A percentile compares a stretch with the other conserved stretches of the same genome.
phyloP scores from a whole-genome alignment of 1,140 invertebrate species.

The Drosophila subpulchrella region DNA sequence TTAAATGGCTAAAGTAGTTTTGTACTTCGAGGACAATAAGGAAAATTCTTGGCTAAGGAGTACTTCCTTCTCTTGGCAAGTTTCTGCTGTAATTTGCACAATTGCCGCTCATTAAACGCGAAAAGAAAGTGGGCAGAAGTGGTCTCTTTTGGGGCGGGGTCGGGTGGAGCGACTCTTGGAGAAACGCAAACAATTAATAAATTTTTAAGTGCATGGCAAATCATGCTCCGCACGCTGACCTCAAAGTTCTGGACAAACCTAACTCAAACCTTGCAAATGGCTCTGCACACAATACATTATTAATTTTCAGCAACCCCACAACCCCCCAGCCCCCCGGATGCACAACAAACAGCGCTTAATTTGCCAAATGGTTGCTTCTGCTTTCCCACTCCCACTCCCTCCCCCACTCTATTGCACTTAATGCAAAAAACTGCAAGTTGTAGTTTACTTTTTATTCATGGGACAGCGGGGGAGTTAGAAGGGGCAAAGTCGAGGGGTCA shows the following conservation, averaged over 20 bases:
- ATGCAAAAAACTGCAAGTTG: slow-evolving; percentile 50
- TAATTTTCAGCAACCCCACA: slow-evolving; percentile 51
- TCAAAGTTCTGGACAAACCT: slow-evolving; percentile 46
- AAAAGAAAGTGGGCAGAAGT: slow-evolving; percentile 5
- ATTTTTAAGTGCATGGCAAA: slow-evolving; percentile 77
- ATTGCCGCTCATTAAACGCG: slow-evolving; percentile 54
- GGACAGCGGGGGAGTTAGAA: slow-evolving; percentile 6
- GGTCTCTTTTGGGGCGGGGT: neutral
- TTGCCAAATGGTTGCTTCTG: slow-evolving; percentile 71
- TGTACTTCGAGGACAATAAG: neutral
- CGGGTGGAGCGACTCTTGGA: neutral
- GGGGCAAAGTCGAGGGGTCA: slow-evolving; percentile 18
- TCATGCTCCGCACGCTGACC: slow-evolving; percentile 61
- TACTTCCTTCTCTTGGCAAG: neutral
- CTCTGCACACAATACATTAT: slow-evolving; percentile 79
- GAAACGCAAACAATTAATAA: slow-evolving; percentile 79
- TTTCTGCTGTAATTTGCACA: slow-evolving; percentile 50
- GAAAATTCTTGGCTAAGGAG: neutral
- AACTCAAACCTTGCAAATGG: slow-evolving; percentile 63
- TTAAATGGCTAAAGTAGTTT: neutral
- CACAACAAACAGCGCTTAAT: slow-evolving; percentile 80
- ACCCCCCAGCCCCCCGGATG: slow-evolving; percentile 24
- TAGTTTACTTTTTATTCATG: slow-evolving; percentile 61
- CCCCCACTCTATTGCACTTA: slow-evolving; percentile 21
- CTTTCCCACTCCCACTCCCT: slow-evolving; percentile 11